Conservation (phyloP, 2,888 invertebrate species). For the Acleris sparsana region DNA sequence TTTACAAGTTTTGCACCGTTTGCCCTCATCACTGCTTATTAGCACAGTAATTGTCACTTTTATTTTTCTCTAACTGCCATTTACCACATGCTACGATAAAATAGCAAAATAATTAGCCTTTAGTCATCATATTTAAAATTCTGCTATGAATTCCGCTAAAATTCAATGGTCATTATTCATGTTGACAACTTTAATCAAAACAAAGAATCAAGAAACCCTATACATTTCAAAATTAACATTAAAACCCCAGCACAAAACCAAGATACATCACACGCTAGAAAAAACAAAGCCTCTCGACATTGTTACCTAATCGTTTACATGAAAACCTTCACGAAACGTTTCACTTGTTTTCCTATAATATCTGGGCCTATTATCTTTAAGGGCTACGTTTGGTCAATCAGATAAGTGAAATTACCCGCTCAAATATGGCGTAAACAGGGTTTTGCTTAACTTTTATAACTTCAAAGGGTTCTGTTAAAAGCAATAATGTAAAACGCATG, state of each 20-base stretch:
- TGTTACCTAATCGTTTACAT: conserved; percentile 30
- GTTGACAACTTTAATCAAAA: neutral
- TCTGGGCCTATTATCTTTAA: conserved; percentile 30
- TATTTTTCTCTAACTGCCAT: too few relatives aligned
- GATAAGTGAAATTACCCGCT: conserved; percentile 28
- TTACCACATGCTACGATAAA: too few relatives aligned
- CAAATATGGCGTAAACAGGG: conserved; percentile 21
- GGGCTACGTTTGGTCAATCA: conserved; percentile 32
- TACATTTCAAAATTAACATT: conserved; percentile 5
- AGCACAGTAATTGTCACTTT: too few relatives aligned
- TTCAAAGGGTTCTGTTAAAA: conserved; percentile 35
- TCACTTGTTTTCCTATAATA: conserved; percentile 32
- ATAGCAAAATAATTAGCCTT: too few relatives aligned
- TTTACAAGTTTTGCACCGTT: too few relatives aligned
- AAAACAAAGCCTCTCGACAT: conserved; percentile 12
- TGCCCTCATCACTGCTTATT: too few relatives aligned
- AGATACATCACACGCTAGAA: conserved; percentile 24
- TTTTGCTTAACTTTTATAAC: conserved; percentile 25
- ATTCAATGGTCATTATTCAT: neutral
- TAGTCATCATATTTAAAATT: too few relatives aligned
- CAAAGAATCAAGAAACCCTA: neutral
- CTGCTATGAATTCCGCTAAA: neutral
- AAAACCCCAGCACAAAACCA: neutral
- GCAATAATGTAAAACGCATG: conserved; percentile 25
- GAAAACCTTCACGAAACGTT: conserved; percentile 29